Conservation (phyloP, 2,797 vertebrate species). For the Oryzias dopingdopingensis region DNA sequence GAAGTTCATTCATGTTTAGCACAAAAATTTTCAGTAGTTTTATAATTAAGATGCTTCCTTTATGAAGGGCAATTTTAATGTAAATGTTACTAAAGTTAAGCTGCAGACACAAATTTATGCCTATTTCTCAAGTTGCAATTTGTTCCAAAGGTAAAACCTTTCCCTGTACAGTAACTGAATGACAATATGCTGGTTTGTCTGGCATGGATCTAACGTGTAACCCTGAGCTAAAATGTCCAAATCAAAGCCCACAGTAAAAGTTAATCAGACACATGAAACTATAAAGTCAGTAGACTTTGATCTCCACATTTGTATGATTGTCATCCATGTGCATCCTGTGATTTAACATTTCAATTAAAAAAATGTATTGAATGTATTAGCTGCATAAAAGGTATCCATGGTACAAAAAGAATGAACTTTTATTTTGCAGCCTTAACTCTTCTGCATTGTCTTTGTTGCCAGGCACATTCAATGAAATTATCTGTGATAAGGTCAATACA, state of each 20-base stretch:
- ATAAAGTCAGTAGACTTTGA: slow-evolving; percentile 45
- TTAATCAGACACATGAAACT: slow-evolving; percentile 8
- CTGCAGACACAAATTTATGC: no score
- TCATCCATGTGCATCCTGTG: slow-evolving; percentile 32
- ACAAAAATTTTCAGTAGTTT: no score
- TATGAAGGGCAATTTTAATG: no score
- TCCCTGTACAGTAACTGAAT: no score
- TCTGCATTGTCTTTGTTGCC: slow-evolving; percentile 6
- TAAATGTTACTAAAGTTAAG: no score
- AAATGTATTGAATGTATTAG: slow-evolving; percentile 52
- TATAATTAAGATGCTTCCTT: no score
- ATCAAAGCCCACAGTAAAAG: slow-evolving; percentile 18
- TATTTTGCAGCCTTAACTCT: slow-evolving; percentile 39
- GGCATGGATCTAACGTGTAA: no score
- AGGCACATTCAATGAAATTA: slow-evolving; percentile 16
- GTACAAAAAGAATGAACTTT: slow-evolving; percentile 32
- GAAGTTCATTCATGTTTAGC: no score
- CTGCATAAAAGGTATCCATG: slow-evolving; percentile 30
- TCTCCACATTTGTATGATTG: slow-evolving; percentile 20
- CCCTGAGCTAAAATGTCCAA: slow-evolving; percentile 1
- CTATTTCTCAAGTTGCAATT: background rate
- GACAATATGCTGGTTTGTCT: no score
- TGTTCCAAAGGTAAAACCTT: no score
- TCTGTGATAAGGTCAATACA: slow-evolving; percentile 9
- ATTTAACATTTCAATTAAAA: slow-evolving; percentile 36